A percentile compares a stretch with the other conserved stretches of the same genome.
phyloP scores from a whole-genome alignment of 2,888 invertebrate species.

The Cheilosia soror region DNA sequence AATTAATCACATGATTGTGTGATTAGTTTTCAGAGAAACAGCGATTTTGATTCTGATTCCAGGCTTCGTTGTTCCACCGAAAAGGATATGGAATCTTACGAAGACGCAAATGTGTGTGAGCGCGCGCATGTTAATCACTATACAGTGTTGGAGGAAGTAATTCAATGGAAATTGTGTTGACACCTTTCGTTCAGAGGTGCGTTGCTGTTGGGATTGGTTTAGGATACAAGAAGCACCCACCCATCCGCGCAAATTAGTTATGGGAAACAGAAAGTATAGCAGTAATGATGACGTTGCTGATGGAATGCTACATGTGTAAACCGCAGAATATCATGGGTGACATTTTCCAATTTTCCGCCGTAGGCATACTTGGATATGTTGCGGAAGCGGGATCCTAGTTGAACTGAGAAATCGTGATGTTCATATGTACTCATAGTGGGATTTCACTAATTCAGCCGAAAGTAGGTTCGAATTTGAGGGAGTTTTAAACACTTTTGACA shows the following conservation, averaged over 20 bases:
- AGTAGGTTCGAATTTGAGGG: neutral
- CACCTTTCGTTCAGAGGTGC: conserved; percentile 57
- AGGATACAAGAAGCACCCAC: neutral
- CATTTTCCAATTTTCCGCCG: conserved; percentile 61
- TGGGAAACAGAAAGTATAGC: conserved; percentile 5
- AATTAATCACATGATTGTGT: conserved; percentile 75
- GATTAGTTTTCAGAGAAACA: conserved; percentile 62
- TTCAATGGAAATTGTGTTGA: conserved; percentile 74
- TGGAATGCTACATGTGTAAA: conserved; percentile 55
- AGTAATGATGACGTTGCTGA: conserved; percentile 50
- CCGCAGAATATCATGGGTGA: conserved; percentile 61
- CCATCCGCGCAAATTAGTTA: neutral
- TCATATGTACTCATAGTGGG: conserved; percentile 10
- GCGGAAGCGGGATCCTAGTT: too few species aligned
- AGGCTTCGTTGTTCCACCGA: conserved; percentile 10
- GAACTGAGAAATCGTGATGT: neutral
- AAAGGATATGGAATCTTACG: conserved; percentile 62
- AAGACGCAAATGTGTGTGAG: neutral
- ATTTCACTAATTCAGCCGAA: conserved; percentile 18
- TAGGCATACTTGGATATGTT: neutral
- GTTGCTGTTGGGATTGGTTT: neutral
- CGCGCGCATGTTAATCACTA: conserved; percentile 52
- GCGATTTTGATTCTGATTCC: conserved; percentile 13
- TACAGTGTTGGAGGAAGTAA: conserved; percentile 63
- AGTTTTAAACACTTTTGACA: conserved; percentile 1